Base-by-base conservation (phyloP, 2,797 vertebrate species). In the Hippocampus kuda region DNA sequence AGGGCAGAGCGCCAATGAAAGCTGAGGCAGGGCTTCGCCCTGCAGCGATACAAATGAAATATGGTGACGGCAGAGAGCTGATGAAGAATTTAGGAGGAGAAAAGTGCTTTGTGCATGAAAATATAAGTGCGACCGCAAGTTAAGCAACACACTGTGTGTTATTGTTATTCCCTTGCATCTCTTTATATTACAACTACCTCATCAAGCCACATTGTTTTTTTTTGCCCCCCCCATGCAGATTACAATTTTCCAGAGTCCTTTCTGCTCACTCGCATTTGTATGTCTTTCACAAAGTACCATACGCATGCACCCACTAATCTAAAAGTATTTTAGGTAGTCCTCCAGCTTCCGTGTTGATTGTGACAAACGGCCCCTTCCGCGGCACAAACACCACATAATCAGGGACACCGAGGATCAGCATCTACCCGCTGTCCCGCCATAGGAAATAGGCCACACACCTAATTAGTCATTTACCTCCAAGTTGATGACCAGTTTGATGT, bases 291-390 rank as follows among this genome's bases (percentile, higher is more conserved):
- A 53, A 66, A 62, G 54, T 57, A 53, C 70, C 63, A 63, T 63
- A 68, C 61, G 81, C 66, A 65, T 60, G 68, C 61, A 80, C 67
- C 71, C 71, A 73, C 67, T 66, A 62, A n/a, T n/a, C n/a, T n/a
- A n/a, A n/a, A n/a, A 82, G 82, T 77, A 80, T 85, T 86, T 84
- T 84, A 85, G 86, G 86, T 86, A 80, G 78, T 81, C 15, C 70
- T 81, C 82, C 76, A 89, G 81, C 79, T 84, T 79, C 79, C 76
- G 49, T 70, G 75, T 79, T 84, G 87, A 84, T 83, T 88, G 79
- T 87, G 85, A 90, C 87, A 89, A 89, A 90, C 77, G 82, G 89
- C 81, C 83, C 76, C 76, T 81, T 86, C 85, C 75, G 80, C 76
- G 77, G 78, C 74, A 83, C 82, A 87, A 85, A 84, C 77, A 85